A percentile compares a stretch with the other conserved stretches of the same genome.
These are phyloP conservation scores for Heloderma charlesbogerti DNA, from an alignment of 2,113 vertebrate species.

Conservation along the genomic window DNA sequence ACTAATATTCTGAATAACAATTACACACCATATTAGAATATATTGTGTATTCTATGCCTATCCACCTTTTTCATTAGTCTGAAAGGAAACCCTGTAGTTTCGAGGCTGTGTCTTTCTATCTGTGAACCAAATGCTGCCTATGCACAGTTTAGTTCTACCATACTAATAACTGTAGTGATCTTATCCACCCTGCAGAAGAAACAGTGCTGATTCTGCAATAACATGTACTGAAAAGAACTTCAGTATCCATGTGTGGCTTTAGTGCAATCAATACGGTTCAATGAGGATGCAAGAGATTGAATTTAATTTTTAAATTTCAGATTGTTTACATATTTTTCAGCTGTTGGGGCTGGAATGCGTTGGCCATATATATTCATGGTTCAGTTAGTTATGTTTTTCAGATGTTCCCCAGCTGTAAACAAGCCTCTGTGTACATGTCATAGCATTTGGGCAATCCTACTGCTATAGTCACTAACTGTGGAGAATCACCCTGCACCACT, in stretches of 20 bases:
- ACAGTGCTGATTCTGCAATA: background rate
- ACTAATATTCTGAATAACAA: fast-evolving
- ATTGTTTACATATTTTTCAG: background rate
- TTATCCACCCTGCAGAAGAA: background rate
- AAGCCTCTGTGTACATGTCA: background rate
- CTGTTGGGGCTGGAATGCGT: no score
- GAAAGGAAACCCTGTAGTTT: background rate
- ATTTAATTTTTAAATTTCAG: background rate
- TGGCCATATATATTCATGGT: no score
- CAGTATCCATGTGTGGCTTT: background rate
- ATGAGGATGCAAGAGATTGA: background rate
- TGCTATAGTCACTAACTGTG: no score
- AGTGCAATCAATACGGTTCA: background rate
- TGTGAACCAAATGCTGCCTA: background rate
- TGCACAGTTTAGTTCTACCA: background rate
- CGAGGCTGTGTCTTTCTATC: background rate
- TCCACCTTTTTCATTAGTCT: background rate
- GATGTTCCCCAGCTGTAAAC: background rate
- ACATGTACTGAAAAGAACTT: background rate
- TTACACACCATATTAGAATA: background rate
- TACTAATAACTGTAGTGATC: background rate
- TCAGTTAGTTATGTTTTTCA: no score
- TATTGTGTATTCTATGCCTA: background rate
- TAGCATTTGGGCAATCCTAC: background rate
- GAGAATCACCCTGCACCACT: no score